Evolutionary conservation across 1,140 invertebrate genomes (phyloP).

Genomic region (Aphaenogaster rudis): DNA sequence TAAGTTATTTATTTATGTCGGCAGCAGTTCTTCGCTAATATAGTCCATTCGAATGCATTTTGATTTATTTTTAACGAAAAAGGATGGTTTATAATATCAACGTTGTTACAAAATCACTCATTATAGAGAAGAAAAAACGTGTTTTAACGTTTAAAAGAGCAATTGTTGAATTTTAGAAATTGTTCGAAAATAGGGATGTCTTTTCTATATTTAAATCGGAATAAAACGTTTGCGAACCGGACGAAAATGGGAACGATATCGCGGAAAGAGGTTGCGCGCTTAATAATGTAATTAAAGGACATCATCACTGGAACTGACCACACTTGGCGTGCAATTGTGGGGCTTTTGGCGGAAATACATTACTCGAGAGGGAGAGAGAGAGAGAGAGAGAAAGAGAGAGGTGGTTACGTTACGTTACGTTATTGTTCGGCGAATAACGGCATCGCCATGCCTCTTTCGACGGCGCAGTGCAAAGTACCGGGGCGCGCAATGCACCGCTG

Average conservation of each 20-base stretch:
- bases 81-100: background rate
- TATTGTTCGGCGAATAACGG: conserved; percentile 60
- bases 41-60: background rate
- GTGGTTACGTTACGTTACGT: conserved; percentile 21
- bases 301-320: conserved; percentile 9
- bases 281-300: conserved; percentile 41
- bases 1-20: background rate
- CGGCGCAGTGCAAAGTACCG: conserved; percentile 25
- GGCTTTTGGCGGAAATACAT: conserved; percentile 35
- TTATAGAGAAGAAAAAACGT: conserved; percentile 1
- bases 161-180: background rate
- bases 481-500: conserved; percentile 1
- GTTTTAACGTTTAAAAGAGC: background rate
- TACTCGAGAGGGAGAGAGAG: conserved; percentile 12
- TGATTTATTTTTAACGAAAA: background rate
- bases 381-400: background rate
- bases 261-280: background rate
- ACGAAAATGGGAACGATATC: background rate
- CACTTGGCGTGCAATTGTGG: conserved; percentile 22
- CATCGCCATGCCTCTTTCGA: conserved; percentile 42
- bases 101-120: background rate
- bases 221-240: background rate
- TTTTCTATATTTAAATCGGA: background rate
- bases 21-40: background rate
- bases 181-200: background rate